Conservation (phyloP, 2,797 vertebrate species). For the Mormyrops boulengeri region DNA sequence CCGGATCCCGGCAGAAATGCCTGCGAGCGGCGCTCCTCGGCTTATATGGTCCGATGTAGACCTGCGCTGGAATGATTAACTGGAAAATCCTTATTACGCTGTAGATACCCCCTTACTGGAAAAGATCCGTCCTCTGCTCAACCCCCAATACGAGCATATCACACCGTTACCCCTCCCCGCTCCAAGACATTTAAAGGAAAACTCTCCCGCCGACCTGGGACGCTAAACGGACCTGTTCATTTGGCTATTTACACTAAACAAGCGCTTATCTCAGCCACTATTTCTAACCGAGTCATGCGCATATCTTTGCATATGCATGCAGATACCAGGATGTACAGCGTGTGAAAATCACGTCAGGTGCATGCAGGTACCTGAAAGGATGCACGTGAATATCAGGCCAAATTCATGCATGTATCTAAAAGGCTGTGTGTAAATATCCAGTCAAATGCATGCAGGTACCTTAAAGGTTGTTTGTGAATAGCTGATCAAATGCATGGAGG, state of each 20-base stretch:
- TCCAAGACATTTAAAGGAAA: conserved; percentile 23
- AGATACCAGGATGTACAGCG: not conserved
- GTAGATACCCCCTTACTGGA: conserved; percentile 67
- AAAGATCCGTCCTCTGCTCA: conserved; percentile 75
- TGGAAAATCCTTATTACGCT: conserved; percentile 59
- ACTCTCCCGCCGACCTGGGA: conserved; percentile 9
- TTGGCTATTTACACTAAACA: conserved; percentile 17
- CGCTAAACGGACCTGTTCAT: conserved; percentile 13
- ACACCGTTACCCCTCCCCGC: conserved; percentile 46
- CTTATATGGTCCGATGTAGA: conserved; percentile 66
- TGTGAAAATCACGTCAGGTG: not conserved
- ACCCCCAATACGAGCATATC: conserved; percentile 51
- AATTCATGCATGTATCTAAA: not conserved
- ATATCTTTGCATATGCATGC: not conserved
- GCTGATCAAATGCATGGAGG: no score
- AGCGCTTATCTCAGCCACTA: not conserved
- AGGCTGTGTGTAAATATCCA: not conserved
- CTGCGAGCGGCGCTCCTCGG: conserved; percentile 32
- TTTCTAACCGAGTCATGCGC: not conserved
- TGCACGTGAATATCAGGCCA: not conserved
- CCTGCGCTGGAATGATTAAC: conserved; percentile 63
- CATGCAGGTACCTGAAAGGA: not conserved
- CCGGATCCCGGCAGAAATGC: conserved; percentile 34
- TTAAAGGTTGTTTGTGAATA: no score
- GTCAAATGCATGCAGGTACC: not conserved